Percentiles rank a stretch among this genome's conserved stretches.
Evolutionary conservation across 2,113 vertebrate genomes (phyloP).

Genomic region (Delphinapterus leucas): DNA sequence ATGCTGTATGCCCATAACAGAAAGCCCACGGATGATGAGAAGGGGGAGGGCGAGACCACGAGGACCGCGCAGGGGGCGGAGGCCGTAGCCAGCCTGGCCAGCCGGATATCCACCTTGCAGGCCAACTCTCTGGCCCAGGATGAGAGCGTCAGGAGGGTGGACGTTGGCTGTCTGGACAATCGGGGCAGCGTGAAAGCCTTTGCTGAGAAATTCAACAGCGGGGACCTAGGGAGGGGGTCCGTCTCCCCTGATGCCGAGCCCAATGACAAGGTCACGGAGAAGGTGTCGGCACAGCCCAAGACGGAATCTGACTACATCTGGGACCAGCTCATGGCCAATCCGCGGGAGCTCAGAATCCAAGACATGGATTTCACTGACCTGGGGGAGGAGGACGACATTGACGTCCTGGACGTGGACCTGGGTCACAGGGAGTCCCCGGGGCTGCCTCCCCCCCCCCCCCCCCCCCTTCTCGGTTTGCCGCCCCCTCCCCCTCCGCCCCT

Average conservation of each 20-base stretch:
- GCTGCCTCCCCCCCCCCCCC: constrained; percentile 88
- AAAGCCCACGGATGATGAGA: constrained; percentile 83
- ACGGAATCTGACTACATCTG: constrained; percentile 97
- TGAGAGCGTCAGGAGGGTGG: constrained; percentile 89
- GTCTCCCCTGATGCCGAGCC: constrained; percentile 82
- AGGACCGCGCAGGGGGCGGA: constrained; percentile 84
- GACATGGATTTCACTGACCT: constrained; percentile 99
- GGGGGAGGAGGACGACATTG: constrained; percentile 93
- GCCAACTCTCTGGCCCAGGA: constrained; percentile 89
- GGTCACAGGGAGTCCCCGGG: constrained; percentile 84
- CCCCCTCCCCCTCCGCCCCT: constrained; percentile 86
- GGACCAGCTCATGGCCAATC: constrained; percentile 97
- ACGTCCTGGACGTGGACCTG: constrained; percentile 91
- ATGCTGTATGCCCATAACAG: constrained; percentile 95
- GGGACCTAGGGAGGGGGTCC: constrained; percentile 89
- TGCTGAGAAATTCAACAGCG: constrained; percentile 90
- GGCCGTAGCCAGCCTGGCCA: constrained; percentile 87
- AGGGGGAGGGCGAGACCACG: constrained; percentile 80
- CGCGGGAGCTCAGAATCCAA: constrained; percentile 95
- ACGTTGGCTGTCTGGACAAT: constrained; percentile 91
- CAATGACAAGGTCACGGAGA: constrained; percentile 82
- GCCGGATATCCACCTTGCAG: constrained; percentile 93
- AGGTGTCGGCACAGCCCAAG: constrained; percentile 77
- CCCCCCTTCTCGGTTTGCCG: constrained; percentile 84
- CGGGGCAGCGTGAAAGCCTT: constrained; percentile 92